phyloP scores from a whole-genome alignment of 2,888 invertebrate species.

The Lumbricus terrestris region DNA sequence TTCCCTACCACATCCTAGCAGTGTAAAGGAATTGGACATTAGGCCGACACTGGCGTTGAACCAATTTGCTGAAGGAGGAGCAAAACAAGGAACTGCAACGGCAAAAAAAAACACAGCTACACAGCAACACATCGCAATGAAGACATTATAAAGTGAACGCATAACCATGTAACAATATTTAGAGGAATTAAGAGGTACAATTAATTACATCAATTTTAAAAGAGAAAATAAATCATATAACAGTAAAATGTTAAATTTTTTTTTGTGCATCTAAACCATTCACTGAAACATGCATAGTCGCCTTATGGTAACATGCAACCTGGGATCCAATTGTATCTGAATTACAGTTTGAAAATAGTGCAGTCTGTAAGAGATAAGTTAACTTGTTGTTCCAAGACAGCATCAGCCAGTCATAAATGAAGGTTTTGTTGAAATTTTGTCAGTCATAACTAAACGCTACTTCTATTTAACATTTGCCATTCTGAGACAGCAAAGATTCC shows the following conservation, averaged over 20 bases:
- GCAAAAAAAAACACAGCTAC: background rate
- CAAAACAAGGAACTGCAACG: background rate
- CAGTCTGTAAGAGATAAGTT: background rate
- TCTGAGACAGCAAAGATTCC: background rate
- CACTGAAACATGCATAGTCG: background rate
- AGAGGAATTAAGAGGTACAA: background rate
- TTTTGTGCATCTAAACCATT: background rate
- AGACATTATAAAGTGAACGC: background rate
- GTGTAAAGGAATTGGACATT: conserved; percentile 3
- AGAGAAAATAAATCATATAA: background rate
- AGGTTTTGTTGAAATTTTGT: background rate
- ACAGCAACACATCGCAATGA: background rate
- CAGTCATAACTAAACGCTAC: background rate
- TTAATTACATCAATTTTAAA: background rate
- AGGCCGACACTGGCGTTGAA: background rate
- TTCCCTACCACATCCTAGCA: conserved; percentile 4
- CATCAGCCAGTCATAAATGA: background rate
- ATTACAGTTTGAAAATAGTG: background rate
- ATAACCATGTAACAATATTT: too few relatives aligned
- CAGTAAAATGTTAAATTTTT: background rate
- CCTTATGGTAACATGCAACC: background rate
- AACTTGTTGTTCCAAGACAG: background rate
- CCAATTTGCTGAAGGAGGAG: conserved; percentile 3
- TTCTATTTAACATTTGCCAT: background rate
- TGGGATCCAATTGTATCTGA: background rate